Base-by-base conservation (phyloP, 2,797 vertebrate species). In the Champsocephalus gunnari region DNA sequence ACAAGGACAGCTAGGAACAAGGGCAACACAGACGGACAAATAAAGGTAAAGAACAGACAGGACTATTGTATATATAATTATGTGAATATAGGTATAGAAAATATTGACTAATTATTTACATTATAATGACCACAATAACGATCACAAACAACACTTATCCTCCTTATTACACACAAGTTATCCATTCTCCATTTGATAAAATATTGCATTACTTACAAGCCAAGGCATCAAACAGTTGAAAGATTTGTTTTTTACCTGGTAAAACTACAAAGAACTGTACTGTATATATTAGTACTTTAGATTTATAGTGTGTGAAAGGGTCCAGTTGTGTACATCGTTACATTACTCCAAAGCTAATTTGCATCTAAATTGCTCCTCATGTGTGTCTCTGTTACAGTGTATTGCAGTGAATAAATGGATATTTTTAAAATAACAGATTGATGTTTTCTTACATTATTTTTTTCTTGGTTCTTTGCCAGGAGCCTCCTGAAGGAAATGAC, bases 391-490 rank as follows among this genome's bases (percentile, higher is more conserved):
- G 3, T 11, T 34, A 49, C 28, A 63, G 12, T 60, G 12, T 44
- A 70, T 3, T 19, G 11, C 6, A 44, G 17, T 71, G 13, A 43
- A 48, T 73, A 24, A 8, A 48, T 54, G 50, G 3, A 54, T 49
- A 12, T 55, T 51, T 59, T 47, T 16, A 5, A 10, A 45, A 17
- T 7, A 13, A 51, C 32, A 6, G 13, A 11, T 38, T 1, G 1
- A 57, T 43, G 48, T 67, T 43, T 58, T 34, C 12, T 49, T 4
- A 47, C 12, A 21, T 53, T 3, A 9, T 28, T 17, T 51, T 57
- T 50, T 14, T 80, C 9, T 68, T 54, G 16, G 80, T 51, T 77
- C 11, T 82, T 12, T 79, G 3, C 2, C 38, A 92, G 91, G 87
- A 88, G 21, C 54, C 57, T 13, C 56, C 51, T 41, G 81, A 80